Evolutionary conservation across 2,113 vertebrate genomes (phyloP).

Genomic region (Megalops atlanticus): DNA sequence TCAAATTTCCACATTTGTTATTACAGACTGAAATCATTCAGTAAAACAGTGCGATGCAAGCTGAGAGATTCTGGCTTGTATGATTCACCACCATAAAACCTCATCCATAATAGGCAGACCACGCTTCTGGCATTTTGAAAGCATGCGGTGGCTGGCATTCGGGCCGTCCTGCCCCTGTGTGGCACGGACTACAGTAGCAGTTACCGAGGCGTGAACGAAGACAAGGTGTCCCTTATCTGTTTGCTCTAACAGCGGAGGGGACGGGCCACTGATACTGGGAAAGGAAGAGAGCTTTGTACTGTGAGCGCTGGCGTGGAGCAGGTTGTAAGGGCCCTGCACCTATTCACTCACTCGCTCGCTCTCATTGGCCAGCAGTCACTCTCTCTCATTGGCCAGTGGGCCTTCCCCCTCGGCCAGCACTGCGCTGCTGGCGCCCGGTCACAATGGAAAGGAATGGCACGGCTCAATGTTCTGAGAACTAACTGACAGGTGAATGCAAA

Average conservation of each 20-base stretch:
- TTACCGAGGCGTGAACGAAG: slow-evolving; percentile 54
- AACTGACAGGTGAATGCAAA: slow-evolving; percentile 42
- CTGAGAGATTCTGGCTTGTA: not conserved
- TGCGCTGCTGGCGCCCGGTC: not conserved
- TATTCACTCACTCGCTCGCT: slow-evolving; percentile 19
- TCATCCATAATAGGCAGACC: not conserved
- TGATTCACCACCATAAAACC: not conserved
- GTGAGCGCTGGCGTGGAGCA: not conserved
- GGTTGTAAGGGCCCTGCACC: slow-evolving; percentile 14
- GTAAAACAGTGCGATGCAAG: not conserved
- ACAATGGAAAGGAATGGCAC: not conserved
- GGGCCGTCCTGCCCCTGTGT: slow-evolving; percentile 47
- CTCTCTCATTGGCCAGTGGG: slow-evolving; percentile 30
- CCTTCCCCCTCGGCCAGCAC: slow-evolving; percentile 22
- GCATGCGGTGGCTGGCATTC: slow-evolving; percentile 31
- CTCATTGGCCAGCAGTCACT: too few species aligned
- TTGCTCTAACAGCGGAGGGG: slow-evolving; percentile 38
- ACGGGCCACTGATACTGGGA: slow-evolving; percentile 23
- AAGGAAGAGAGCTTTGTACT: slow-evolving; percentile 33
- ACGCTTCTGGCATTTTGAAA: slow-evolving; percentile 41
- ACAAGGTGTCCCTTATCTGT: slow-evolving; percentile 50
- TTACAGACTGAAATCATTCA: not conserved
- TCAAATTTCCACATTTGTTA: too few species aligned
- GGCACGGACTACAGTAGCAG: slow-evolving; percentile 35
- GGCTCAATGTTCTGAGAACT: not conserved